These are phyloP conservation scores for Eupithecia pulchellata DNA, from an alignment of 2,888 invertebrate genomes.

Conservation along the genomic window DNA sequence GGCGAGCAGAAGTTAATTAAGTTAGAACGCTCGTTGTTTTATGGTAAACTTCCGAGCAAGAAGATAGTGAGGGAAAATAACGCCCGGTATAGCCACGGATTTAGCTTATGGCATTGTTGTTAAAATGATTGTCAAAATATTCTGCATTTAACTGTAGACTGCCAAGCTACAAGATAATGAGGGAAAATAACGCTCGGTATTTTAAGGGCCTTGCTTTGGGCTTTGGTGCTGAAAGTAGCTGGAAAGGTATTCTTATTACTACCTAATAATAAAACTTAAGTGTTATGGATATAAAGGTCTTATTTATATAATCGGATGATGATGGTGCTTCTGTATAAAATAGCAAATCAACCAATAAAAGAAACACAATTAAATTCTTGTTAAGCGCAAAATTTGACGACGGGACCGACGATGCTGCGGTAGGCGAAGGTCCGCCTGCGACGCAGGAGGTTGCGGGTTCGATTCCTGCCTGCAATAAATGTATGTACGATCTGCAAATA, in stretches of 20 bases:
- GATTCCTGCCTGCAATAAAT: too few species aligned
- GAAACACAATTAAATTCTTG: neutral
- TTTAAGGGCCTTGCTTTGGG: neutral
- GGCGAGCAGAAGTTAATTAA: slow-evolving; percentile 55
- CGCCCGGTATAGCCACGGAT: neutral
- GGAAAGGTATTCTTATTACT: neutral
- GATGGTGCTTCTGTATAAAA: neutral
- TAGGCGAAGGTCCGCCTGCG: too few species aligned
- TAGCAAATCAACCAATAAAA: neutral
- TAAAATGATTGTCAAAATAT: too few species aligned
- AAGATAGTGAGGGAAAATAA: neutral
- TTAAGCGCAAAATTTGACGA: too few species aligned
- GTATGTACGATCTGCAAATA: too few species aligned
- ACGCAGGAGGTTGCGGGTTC: too few species aligned
- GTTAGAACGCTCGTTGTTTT: slow-evolving; percentile 44
- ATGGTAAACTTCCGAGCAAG: slow-evolving; percentile 11
- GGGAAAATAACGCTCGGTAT: too few species aligned
- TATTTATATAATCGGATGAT: neutral
- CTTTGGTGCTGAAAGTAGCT: neutral
- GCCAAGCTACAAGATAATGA: too few species aligned
- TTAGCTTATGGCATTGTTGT: neutral
- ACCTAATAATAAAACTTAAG: neutral
- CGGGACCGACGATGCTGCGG: too few species aligned
- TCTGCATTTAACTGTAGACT: too few species aligned
- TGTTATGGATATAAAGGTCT: neutral